Evolutionary conservation across 2,888 invertebrate species (phyloP), one percentile per base, ranked within the genome.

Genomic region (Drosophila paucipuncta): DNA sequence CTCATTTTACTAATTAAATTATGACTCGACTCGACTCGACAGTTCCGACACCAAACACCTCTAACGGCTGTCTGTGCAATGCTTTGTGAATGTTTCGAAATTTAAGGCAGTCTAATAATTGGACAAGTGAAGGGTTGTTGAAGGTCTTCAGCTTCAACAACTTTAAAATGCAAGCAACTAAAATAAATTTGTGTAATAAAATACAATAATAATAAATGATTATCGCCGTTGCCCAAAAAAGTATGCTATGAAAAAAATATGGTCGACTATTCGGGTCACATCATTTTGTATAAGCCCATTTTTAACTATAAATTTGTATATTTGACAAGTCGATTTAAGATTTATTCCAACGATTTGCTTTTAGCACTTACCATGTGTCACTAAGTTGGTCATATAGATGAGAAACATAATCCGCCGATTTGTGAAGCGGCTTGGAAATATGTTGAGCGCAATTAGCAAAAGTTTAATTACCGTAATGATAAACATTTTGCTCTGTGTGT

Each of bases 401-500:
- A 93, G 78, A 78, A 94, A 93, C 91, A 93, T 91, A 78, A 94
- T 89, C 83, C 93, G 93, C 74, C 93, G 93, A 87, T 92, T 93
- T 76, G 93, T 94, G 76, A 93, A 93, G 50, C 94, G 93, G 86
- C 93, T 93, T 70, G 94, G 94, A 81, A 93, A 92, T 85, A 94
- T 92, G 81, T 94, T 94, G 71, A 94, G 85, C 72, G 93, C 91
- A 86, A 94, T 93, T 74, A 94, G 88, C 80, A 94, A 89, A 78
- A 94, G 89, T 90, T 94, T 94, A 66, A 93, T 90, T 73, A 93
- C 93, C 68, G 93, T 93, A 71, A 94, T 91, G 76, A 93, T 90
- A 85, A 94, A 92, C 93, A 94, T 93, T 85, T 91, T 91, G 86
- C 58, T 88, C 57, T 69, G 58, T 65, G 50, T 72, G 59, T 67